Evolutionary conservation across 2,888 invertebrate species (phyloP), one percentile per base, ranked within the genome.

Genomic region (Spialia ferax): DNA sequence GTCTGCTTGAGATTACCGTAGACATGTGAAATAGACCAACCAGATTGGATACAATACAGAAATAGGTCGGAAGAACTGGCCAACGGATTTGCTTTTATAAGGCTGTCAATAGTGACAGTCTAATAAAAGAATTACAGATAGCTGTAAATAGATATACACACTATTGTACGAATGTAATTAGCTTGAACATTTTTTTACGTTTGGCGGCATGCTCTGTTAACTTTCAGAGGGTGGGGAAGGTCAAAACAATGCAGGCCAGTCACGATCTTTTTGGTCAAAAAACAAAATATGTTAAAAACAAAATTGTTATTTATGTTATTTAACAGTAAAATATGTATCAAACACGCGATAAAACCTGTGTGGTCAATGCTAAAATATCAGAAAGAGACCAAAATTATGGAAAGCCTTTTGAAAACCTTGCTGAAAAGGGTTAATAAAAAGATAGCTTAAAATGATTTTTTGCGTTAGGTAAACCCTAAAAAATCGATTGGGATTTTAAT

Each of bases 231-330:
- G 70, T 61, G 70, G 55, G 70, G 70, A 74, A 74, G 71, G 71
- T 71, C 71, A 71, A 15, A 69, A 66, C 63, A 70, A 35, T 63
- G 61, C 70, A 68, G 71, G 72, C 69, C 70, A 69, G 69, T 71
- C 69, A 70, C 74, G 70, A 60, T 69, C 60, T 63, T 65, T 22
- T 29, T 42, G 60, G 62, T 55, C 38, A 38, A 23, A 63, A 56
- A 65, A 48, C 32, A 23, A 54, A 54, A 15, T 26, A 15, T 15
- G 26, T n/a, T n/a, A n/a, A n/a, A n/a, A n/a, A n/a, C n/a, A n/a
- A n/a, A n/a, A n/a, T n/a, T n/a, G n/a, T n/a, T n/a, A n/a, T n/a
- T n/a, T n/a, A n/a, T n/a, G n/a, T n/a, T n/a, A n/a, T n/a, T n/a
- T n/a, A n/a, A n/a, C n/a, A n/a, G n/a, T n/a, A 23, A 54, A 54